Evolutionary conservation across 2,888 invertebrate species (phyloP).

Genomic region (Leptarthrus brevirostris): DNA sequence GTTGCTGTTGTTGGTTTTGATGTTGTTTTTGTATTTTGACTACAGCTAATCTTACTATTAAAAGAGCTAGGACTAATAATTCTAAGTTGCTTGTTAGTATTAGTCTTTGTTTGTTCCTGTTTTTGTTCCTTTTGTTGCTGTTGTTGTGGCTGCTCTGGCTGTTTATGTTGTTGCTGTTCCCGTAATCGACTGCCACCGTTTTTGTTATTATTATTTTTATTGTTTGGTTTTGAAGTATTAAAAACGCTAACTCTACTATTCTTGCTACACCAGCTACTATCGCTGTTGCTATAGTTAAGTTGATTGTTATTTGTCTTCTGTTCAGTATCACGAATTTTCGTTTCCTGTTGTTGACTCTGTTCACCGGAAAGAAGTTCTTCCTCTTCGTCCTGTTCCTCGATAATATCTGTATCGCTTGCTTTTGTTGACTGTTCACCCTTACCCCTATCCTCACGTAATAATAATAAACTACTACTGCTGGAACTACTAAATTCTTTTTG

Average conservation of each 20-base stretch:
- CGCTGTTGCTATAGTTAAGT: constrained; percentile 13
- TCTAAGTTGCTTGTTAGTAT: constrained; percentile 39
- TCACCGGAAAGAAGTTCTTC: constrained; percentile 59
- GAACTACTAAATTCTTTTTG: constrained; percentile 41
- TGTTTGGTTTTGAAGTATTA: constrained; percentile 3
- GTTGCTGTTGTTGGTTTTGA: not conserved
- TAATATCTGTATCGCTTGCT: constrained; percentile 37
- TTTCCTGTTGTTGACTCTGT: constrained; percentile 49
- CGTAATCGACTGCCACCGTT: not conserved
- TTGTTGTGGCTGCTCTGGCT: not conserved
- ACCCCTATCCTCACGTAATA: not conserved
- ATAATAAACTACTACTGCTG: constrained; percentile 13
- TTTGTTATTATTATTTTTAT: constrained; percentile 10
- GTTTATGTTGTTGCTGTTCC: constrained; percentile 20
- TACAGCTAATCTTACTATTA: constrained; percentile 13
- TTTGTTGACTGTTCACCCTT: not conserved
- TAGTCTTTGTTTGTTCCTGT: constrained; percentile 54
- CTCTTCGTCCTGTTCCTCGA: constrained; percentile 58
- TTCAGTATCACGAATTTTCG: not conserved
- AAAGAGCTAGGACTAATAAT: constrained; percentile 31
- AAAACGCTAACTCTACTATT: not conserved
- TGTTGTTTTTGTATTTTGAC: not conserved
- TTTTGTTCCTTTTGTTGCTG: constrained; percentile 42
- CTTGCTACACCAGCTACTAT: constrained; percentile 10
- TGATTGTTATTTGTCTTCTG: constrained; percentile 26